A percentile compares a stretch with the other conserved stretches of the same genome.
Conservation (phyloP, 2,888 invertebrate species). For the Drosophila acutilabella region DNA sequence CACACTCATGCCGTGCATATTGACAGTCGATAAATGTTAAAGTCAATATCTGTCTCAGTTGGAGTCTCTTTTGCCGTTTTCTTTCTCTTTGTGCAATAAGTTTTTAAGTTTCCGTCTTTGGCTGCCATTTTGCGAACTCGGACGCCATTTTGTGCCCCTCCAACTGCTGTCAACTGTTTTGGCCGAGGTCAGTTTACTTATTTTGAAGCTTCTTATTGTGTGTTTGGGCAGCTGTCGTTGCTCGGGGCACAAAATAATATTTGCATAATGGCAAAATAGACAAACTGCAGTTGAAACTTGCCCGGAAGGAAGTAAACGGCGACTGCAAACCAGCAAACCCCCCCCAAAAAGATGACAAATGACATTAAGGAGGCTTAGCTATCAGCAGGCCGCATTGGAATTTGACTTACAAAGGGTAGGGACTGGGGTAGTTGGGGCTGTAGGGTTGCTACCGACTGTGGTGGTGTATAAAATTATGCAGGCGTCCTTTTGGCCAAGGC, state of each 20-base stretch:
- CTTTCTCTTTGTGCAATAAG: neutral
- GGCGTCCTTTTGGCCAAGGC: conserved; percentile 23
- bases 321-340: neutral
- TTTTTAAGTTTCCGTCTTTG: conserved; percentile 19
- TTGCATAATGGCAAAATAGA: conserved; percentile 75
- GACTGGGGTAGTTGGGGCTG: neutral
- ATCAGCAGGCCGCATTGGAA: conserved; percentile 44
- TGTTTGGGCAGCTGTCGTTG: conserved; percentile 16
- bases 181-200: conserved; percentile 21
- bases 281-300: conserved; percentile 54
- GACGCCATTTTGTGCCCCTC: neutral
- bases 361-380: conserved; percentile 71
- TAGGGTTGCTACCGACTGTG: neutral
- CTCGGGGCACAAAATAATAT: conserved; percentile 69
- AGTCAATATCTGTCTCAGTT: conserved; percentile 4
- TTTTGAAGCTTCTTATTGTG: conserved; percentile 41
- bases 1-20: neutral
- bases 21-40: conserved; percentile 50
- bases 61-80: neutral
- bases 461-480: conserved; percentile 44
- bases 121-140: neutral
- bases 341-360: conserved; percentile 66
- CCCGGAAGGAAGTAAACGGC: conserved; percentile 1
- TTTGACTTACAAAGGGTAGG: conserved; percentile 52
- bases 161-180: neutral